These are phyloP conservation scores for Chloroclystis v-ata DNA, from an alignment of 2,888 invertebrate genomes.

Conservation along the genomic window DNA sequence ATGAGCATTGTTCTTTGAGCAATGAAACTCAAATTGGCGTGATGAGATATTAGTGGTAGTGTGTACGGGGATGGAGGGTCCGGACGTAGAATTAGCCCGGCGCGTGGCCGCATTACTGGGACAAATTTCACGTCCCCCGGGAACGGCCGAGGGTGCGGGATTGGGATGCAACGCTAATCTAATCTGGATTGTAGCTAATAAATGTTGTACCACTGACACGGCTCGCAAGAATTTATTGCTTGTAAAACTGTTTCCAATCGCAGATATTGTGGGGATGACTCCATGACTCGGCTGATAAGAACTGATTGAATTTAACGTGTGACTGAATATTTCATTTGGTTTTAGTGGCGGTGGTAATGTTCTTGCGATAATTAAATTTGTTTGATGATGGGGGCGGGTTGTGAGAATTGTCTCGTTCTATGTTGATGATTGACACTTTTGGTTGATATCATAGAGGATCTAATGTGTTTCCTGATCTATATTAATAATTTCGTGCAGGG, in stretches of 20 bases:
- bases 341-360: slow-evolving; percentile 42
- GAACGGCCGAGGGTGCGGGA: slow-evolving; percentile 41
- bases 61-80: slow-evolving; percentile 47
- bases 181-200: slow-evolving; percentile 77
- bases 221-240: slow-evolving; percentile 74
- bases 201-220: slow-evolving; percentile 71
- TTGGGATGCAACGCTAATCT: slow-evolving; percentile 75
- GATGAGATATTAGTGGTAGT: slow-evolving; percentile 3
- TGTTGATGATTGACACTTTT: background rate
- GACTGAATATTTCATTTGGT: slow-evolving; percentile 50
- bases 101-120: slow-evolving; percentile 77
- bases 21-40: slow-evolving; percentile 1
- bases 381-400: slow-evolving; percentile 26
- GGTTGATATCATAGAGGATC: background rate
- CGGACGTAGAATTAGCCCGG: slow-evolving; percentile 70
- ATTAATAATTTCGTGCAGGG: no score
- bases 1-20: background rate
- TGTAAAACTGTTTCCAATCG: slow-evolving; percentile 78
- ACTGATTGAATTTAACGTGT: slow-evolving; percentile 71
- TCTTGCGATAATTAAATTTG: slow-evolving; percentile 36
- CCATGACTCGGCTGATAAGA: slow-evolving; percentile 51
- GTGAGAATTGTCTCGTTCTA: slow-evolving; percentile 1
- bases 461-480: background rate
- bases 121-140: slow-evolving; percentile 70
- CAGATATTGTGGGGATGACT: slow-evolving; percentile 58